Conservation (phyloP, 2,888 invertebrate genomes). For the Hypena proboscidalis region DNA sequence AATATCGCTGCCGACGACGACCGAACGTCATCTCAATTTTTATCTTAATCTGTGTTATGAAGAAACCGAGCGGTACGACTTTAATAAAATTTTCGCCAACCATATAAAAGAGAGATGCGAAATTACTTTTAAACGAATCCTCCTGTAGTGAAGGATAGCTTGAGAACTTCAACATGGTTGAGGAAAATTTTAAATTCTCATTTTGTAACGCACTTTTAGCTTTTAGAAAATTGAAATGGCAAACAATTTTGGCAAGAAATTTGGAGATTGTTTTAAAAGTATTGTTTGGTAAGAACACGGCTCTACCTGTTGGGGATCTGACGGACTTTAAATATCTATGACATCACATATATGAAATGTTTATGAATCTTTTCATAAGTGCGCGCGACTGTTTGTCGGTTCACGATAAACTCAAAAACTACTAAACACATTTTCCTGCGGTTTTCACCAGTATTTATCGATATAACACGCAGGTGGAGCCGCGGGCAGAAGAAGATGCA, state of each 20-base stretch:
- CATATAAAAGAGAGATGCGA: constrained; percentile 48
- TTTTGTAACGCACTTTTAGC: constrained; percentile 12
- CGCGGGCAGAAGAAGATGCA: too few species aligned
- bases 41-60: constrained; percentile 79
- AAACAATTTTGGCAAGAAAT: background rate
- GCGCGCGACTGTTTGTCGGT: too few species aligned
- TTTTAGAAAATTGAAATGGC: constrained; percentile 7
- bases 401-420: too few species aligned
- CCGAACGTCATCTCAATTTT: constrained; percentile 79
- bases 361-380: too few species aligned
- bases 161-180: constrained; percentile 20
- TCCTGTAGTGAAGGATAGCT: constrained; percentile 25
- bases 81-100: constrained; percentile 66
- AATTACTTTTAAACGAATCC: constrained; percentile 56
- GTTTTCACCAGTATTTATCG: too few species aligned
- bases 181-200: constrained; percentile 17
- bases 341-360: too few species aligned
- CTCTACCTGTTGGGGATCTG: too few species aligned
- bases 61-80: constrained; percentile 58
- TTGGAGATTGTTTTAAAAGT: too few species aligned
- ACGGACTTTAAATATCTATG: too few species aligned
- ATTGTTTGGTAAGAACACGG: too few species aligned
- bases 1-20: constrained; percentile 66
- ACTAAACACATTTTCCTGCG: too few species aligned
- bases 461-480: too few species aligned